Base-by-base conservation (phyloP, 1,140 invertebrate species). In the Zaprionus inermis region DNA sequence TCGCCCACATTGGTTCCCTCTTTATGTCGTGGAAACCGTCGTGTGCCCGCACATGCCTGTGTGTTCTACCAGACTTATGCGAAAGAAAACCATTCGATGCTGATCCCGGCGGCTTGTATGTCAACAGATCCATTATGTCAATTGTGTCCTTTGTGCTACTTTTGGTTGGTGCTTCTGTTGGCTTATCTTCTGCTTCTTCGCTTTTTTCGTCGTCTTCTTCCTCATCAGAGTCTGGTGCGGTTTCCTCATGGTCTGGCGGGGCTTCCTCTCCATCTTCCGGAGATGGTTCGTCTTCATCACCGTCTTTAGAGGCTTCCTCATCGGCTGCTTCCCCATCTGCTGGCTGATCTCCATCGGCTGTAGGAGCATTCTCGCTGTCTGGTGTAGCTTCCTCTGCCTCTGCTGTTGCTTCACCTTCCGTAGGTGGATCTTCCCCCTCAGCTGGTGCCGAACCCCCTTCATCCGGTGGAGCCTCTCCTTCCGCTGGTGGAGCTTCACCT, bases 1-100 rank as follows among this genome's bases (percentile, higher is more conserved):
- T 49, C 3, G 67, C 70, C 82, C 79, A 86, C 3, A 54, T 2
- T 1, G 57, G 49, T 18, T 86, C 83, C 0, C 1, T 30, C 6
- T 38, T 64, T 0, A 86, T n/a, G 44, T 60, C 72, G 18, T 88
- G 79, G 20, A 82, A 86, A 10, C 83, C 83, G 66, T 86, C 83
- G 54, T 86, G 83, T 0, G 79, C 83, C 12, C 7, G 59, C 0
- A 80, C 64, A 11, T 88, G 83, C 22, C 11, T 9, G 16, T 32
- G 30, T 56, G 36, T 0, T n/a, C 22, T 49, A 12, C 18, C 18
- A 3, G 44, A 1, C 38, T 10, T 44, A 7, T 44, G 16, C 54
- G 49, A 49, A 70, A 2, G 68, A 44, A 36, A 72, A 0, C 28
- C 82, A 38, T 79, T 79, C 24, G 24, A 2, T 58, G 56, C 22